phyloP scores from a whole-genome alignment of 2,888 invertebrate genomes.

The Rhagonycha fulva region DNA sequence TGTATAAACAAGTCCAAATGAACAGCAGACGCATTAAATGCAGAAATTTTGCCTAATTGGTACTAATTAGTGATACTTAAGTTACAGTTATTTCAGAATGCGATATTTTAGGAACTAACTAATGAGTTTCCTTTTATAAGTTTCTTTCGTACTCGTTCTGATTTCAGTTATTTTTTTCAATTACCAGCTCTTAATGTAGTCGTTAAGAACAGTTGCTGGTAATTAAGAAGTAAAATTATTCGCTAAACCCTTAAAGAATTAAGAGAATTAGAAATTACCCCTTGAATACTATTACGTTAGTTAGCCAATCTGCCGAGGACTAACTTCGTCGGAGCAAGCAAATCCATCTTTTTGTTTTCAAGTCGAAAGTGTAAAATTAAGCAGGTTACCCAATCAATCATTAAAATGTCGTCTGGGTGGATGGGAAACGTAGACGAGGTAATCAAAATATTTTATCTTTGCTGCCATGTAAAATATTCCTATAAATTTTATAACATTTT shows the following conservation, averaged over 20 bases:
- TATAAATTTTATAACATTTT: background rate
- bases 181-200: constrained; percentile 45
- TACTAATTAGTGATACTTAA: constrained; percentile 36
- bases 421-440: background rate
- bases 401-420: background rate
- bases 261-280: constrained; percentile 41
- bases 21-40: constrained; percentile 19
- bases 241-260: constrained; percentile 36
- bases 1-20: constrained; percentile 15
- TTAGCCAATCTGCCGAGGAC: constrained; percentile 8
- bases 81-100: constrained; percentile 26
- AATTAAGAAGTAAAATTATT: constrained; percentile 43
- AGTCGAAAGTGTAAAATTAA: background rate
- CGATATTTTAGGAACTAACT: constrained; percentile 39
- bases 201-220: constrained; percentile 48
- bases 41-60: constrained; percentile 25
- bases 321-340: background rate
- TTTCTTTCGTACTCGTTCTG: constrained; percentile 36
- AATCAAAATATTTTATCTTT: background rate
- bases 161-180: constrained; percentile 45
- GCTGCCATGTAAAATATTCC: background rate
- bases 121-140: constrained; percentile 38
- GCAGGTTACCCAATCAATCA: background rate
- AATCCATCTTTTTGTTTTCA: background rate
- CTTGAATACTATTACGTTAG: constrained; percentile 16